phyloP scores from a whole-genome alignment of 35 echinoderm and acorn worm species.

The Chiridota heheva region DNA sequence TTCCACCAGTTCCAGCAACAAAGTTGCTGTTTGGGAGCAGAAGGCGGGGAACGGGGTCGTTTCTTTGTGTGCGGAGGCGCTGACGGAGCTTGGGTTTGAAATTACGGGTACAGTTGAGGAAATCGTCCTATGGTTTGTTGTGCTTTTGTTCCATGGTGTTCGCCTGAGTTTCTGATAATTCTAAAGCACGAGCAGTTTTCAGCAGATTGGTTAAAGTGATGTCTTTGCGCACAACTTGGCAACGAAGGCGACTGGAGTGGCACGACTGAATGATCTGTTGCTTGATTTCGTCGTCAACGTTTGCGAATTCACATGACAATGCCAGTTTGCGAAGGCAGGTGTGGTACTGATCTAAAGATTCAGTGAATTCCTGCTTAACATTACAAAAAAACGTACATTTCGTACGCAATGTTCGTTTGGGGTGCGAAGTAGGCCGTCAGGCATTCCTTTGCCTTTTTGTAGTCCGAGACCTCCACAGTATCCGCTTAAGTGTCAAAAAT shows the following conservation, averaged over 20 bases:
- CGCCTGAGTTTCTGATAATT: constrained; percentile 39
- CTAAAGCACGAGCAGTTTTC: constrained; percentile 9
- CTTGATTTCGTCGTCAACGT: constrained; percentile 63
- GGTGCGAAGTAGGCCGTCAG: constrained; percentile 3
- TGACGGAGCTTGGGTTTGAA: background rate
- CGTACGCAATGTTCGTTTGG: background rate
- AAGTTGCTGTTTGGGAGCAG: no score
- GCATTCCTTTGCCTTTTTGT: background rate
- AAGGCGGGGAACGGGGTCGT: background rate
- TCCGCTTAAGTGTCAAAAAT: no score
- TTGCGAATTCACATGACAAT: background rate
- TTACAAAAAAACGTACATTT: constrained; percentile 42
- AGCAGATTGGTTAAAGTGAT: constrained; percentile 51
- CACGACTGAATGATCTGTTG: constrained; percentile 59
- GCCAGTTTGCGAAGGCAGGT: constrained; percentile 25
- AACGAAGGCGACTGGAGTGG: constrained; percentile 27
- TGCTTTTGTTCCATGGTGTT: constrained; percentile 2
- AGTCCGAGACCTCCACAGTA: background rate
- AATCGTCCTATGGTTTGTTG: background rate
- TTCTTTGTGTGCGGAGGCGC: background rate
- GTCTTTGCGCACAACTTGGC: constrained; percentile 40
- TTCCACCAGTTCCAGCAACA: constrained; percentile 15
- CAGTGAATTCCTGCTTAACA: constrained; percentile 39
- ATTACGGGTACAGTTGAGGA: background rate
- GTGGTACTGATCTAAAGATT: constrained; percentile 47